A percentile compares a stretch with the other conserved stretches of the same genome.
These are phyloP conservation scores for Thera britannica DNA, from an alignment of 2,888 invertebrate genomes.

Conservation along the genomic window DNA sequence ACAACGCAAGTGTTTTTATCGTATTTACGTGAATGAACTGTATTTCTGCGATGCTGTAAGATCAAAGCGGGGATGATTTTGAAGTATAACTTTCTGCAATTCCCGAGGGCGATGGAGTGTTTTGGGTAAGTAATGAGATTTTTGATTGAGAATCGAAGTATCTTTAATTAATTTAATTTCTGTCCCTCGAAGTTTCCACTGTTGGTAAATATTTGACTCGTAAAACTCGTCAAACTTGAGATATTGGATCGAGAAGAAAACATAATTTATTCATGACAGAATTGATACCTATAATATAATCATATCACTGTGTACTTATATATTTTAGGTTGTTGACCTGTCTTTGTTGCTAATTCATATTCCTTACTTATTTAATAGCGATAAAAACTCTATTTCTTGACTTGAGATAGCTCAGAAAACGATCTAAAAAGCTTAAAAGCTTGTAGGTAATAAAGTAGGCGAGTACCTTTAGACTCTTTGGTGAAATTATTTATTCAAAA, in stretches of 20 bases:
- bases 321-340: constrained; percentile 29
- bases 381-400: constrained; percentile 6
- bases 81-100: constrained; percentile 55
- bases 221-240: constrained; percentile 35
- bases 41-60: constrained; percentile 60
- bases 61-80: constrained; percentile 56
- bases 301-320: constrained; percentile 23
- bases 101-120: constrained; percentile 66
- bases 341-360: constrained; percentile 14
- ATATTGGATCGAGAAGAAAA: constrained; percentile 35
- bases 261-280: constrained; percentile 31
- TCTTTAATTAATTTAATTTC: constrained; percentile 53
- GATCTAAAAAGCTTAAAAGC: not conserved
- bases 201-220: constrained; percentile 51
- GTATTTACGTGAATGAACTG: constrained; percentile 56
- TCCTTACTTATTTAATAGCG: constrained; percentile 11
- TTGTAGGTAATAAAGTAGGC: constrained; percentile 1
- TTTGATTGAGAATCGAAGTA: constrained; percentile 55
- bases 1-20: constrained; percentile 65
- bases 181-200: constrained; percentile 40
- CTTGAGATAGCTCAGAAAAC: not conserved
- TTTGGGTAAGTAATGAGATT: constrained; percentile 70
- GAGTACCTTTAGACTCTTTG: constrained; percentile 6
- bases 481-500: constrained; percentile 9
- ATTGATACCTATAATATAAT: constrained; percentile 21